Conservation (phyloP, 37 sponge, comb jelly and placozoan species). For the Agelas oroides region DNA sequence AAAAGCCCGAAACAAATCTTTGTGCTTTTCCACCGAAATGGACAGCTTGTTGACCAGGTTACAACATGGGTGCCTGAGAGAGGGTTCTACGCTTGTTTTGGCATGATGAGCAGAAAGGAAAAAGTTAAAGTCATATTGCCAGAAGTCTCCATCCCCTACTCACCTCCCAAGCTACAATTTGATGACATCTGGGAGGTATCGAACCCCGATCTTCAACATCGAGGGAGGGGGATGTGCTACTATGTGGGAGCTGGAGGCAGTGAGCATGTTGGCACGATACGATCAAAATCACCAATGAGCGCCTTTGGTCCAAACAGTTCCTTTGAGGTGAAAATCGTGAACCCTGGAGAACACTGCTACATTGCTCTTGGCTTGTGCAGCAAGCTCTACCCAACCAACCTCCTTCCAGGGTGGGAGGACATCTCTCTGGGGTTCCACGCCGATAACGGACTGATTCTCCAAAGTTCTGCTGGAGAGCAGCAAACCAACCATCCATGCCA, state of each 20-base stretch:
- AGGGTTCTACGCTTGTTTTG: conserved; percentile 67
- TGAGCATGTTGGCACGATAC: conserved; percentile 50
- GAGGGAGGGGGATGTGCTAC: conserved; percentile 30
- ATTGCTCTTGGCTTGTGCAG: conserved; percentile 77
- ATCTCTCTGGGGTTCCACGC: conserved; percentile 76
- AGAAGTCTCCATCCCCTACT: conserved; percentile 13
- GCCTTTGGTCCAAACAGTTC: conserved; percentile 15
- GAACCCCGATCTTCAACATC: conserved; percentile 30
- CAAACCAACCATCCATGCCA: conserved; percentile 29
- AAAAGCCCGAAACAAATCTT: conserved; percentile 37
- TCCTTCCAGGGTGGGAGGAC: conserved; percentile 71
- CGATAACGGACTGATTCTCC: conserved; percentile 59
- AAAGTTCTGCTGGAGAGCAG: not conserved
- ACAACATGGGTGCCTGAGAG: conserved; percentile 41
- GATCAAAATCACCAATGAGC: conserved; percentile 54
- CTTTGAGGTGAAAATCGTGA: conserved; percentile 71
- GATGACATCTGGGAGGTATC: conserved; percentile 47
- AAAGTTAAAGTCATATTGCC: conserved; percentile 44
- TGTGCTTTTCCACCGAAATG: conserved; percentile 69
- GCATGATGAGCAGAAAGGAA: conserved; percentile 74
- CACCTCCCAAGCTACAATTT: conserved; percentile 9
- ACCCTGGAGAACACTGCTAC: conserved; percentile 52
- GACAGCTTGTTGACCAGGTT: conserved; percentile 10
- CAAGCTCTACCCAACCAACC: conserved; percentile 35
- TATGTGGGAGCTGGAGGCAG: conserved; percentile 28